Percentiles rank a stretch among this genome's conserved stretches.
Conservation (phyloP, 2,888 invertebrate species). For the Pecten maximus region DNA sequence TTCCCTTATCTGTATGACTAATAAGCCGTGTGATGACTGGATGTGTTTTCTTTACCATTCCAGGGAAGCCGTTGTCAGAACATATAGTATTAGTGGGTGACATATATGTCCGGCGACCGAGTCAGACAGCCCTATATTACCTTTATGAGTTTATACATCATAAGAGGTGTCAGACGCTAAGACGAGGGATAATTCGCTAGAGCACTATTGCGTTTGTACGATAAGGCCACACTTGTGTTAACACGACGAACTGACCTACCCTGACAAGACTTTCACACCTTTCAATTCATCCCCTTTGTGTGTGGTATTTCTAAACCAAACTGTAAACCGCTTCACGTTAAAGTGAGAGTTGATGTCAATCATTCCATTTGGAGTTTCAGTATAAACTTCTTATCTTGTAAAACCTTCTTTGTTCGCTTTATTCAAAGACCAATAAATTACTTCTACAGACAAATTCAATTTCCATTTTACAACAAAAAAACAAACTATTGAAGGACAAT, state of each 20-base stretch:
- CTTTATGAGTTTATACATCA: constrained; percentile 32
- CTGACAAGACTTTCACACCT: neutral
- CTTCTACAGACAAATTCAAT: neutral
- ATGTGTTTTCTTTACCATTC: neutral
- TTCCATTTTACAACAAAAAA: too few relatives aligned
- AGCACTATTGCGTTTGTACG: neutral
- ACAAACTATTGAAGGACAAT: too few relatives aligned
- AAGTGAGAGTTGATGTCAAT: neutral
- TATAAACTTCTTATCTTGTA: too few relatives aligned
- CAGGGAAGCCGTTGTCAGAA: neutral
- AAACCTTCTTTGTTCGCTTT: neutral
- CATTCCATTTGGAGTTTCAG: neutral
- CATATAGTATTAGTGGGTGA: neutral
- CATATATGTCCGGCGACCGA: neutral
- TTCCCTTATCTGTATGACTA: neutral
- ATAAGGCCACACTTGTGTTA: neutral
- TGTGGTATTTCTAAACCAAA: neutral
- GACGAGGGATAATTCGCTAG: neutral
- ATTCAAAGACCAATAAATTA: neutral
- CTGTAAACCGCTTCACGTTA: neutral
- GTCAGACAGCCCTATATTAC: constrained; percentile 25
- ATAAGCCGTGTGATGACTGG: neutral
- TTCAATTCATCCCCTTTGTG: neutral
- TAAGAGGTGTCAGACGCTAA: neutral
- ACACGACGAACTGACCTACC: neutral